phyloP scores from a whole-genome alignment of 2,888 invertebrate species.

The Noctua pronuba region DNA sequence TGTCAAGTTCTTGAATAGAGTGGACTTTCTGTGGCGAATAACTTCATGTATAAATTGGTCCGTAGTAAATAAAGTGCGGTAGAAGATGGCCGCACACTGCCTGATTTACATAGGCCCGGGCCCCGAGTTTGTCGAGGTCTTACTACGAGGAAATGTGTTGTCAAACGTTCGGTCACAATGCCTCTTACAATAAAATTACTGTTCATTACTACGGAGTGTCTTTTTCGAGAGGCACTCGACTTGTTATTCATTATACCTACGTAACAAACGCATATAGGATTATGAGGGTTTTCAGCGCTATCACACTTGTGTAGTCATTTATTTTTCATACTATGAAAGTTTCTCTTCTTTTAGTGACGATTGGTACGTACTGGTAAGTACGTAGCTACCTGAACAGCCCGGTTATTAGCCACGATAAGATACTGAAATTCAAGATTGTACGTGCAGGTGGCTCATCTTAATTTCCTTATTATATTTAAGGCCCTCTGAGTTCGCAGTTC shows the following conservation, averaged over 20 bases:
- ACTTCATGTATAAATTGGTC: background rate
- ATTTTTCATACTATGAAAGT: background rate
- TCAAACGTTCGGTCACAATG: constrained; percentile 2
- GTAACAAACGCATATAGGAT: background rate
- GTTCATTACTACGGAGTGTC: background rate
- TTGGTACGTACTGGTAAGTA: background rate
- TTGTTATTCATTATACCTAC: constrained; percentile 7
- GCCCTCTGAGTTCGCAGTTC: background rate
- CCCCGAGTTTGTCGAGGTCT: background rate
- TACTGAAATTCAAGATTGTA: background rate
- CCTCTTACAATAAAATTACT: constrained; percentile 10
- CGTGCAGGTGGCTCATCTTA: background rate
- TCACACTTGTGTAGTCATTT: background rate
- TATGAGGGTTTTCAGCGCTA: background rate
- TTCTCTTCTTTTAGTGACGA: background rate
- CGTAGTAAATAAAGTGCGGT: constrained; percentile 12
- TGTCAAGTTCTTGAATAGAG: background rate
- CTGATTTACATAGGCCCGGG: constrained; percentile 50
- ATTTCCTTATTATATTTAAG: background rate
- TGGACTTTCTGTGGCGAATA: constrained; percentile 27
- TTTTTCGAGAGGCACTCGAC: constrained; percentile 9
- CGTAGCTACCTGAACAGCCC: background rate
- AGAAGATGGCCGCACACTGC: constrained; percentile 9
- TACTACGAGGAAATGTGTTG: constrained; percentile 25
- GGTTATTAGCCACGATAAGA: background rate